Conservation (phyloP, 2,797 vertebrate genomes). For the Muscicapa comitata region DNA sequence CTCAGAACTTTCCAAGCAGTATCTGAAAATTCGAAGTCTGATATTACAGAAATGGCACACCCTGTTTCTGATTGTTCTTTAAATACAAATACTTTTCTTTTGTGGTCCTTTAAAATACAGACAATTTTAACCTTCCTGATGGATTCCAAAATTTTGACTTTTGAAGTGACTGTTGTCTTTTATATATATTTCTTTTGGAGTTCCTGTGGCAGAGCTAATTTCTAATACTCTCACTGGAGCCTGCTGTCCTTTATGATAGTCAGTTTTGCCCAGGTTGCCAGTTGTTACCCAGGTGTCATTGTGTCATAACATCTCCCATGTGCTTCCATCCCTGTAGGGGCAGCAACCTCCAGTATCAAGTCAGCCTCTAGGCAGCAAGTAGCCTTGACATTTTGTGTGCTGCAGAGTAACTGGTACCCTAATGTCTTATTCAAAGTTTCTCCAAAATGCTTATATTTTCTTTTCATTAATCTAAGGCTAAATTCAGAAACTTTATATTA, state of each 20-base stretch:
- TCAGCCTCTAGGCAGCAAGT: not conserved
- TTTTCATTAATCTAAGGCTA: not conserved
- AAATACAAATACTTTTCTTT: not conserved
- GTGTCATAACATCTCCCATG: not conserved
- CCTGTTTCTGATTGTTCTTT: not conserved
- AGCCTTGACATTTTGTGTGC: not conserved
- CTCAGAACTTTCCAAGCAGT: not conserved
- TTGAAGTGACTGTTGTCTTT: not conserved
- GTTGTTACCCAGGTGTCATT: not conserved
- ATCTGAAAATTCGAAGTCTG: not conserved
- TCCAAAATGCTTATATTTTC: not conserved
- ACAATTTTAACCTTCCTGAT: not conserved
- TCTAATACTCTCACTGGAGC: not conserved
- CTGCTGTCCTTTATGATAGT: not conserved
- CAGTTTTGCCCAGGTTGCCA: not conserved
- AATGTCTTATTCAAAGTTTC: not conserved
- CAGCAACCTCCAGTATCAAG: not conserved
- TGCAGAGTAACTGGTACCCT: not conserved
- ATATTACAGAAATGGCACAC: not conserved
- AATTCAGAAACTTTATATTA: not conserved
- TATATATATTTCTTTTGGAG: not conserved
- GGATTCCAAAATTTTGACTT: not conserved
- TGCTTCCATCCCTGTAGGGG: not conserved
- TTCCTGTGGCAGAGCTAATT: not conserved
- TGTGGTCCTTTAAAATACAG: not conserved